phyloP scores from a whole-genome alignment of 2,797 vertebrate species.

The Ctenopoma multispine region DNA sequence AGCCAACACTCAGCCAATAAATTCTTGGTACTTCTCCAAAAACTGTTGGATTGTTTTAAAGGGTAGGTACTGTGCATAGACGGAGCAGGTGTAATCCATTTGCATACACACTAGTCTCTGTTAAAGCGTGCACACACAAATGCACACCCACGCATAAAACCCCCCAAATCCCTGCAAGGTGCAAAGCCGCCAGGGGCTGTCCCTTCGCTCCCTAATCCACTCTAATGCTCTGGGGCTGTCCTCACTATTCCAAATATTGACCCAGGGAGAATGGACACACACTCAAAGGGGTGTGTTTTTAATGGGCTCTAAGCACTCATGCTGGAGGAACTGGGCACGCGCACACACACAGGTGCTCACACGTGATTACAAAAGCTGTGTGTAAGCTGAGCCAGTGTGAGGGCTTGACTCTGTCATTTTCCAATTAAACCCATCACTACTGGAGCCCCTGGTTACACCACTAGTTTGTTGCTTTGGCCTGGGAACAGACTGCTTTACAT shows the following conservation, averaged over 20 bases:
- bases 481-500: constrained; percentile 57
- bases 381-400: constrained; percentile 78
- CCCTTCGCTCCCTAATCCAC: constrained; percentile 79
- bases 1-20: constrained; percentile 53
- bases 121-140: constrained; percentile 26
- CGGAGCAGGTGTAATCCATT: constrained; percentile 63
- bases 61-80: constrained; percentile 38
- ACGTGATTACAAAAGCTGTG: constrained; percentile 73
- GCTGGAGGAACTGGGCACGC: constrained; percentile 58
- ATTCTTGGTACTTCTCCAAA: constrained; percentile 70
- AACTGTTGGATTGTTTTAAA: constrained; percentile 70
- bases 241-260: constrained; percentile 87
- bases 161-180: constrained; percentile 63
- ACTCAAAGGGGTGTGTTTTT: constrained; percentile 66
- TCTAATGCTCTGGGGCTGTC: constrained; percentile 81
- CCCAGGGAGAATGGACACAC: constrained; percentile 75
- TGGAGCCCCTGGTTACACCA: constrained; percentile 36
- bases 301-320: constrained; percentile 72
- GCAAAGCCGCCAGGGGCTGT: constrained; percentile 75
- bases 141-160: constrained; percentile 41
- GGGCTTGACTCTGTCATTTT: constrained; percentile 68
- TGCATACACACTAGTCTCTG: constrained; percentile 54
- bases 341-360: constrained; percentile 58
- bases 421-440: constrained; percentile 69
- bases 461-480: constrained; percentile 25